Evolutionary conservation across 2,797 vertebrate species (phyloP).

Genomic region (Iguana delicatissima): DNA sequence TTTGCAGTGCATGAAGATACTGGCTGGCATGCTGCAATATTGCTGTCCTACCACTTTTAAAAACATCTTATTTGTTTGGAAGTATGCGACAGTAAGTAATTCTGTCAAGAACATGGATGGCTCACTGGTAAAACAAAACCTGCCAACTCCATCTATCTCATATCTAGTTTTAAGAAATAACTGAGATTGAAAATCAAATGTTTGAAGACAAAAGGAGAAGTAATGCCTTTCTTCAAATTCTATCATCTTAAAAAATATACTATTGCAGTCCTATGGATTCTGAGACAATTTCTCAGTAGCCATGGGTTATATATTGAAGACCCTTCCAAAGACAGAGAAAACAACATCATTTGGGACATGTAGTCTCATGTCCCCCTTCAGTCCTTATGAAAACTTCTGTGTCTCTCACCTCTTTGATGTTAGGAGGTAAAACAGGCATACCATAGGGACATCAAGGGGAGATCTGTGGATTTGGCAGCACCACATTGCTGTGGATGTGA

Average conservation of each 20-base stretch:
- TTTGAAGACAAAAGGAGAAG: constrained; percentile 33
- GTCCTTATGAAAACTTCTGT: neutral
- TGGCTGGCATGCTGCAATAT: neutral
- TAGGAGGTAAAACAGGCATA: neutral
- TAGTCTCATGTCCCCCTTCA: neutral
- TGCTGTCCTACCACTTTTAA: neutral
- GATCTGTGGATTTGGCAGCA: neutral
- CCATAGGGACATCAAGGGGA: neutral
- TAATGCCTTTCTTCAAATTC: constrained; percentile 21
- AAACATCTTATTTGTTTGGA: neutral
- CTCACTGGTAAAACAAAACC: neutral
- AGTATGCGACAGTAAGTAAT: neutral
- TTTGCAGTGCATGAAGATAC: neutral
- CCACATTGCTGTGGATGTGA: too few relatives aligned
- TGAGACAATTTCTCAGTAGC: neutral
- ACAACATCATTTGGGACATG: neutral
- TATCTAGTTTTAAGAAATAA: constrained; percentile 35
- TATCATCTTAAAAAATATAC: neutral
- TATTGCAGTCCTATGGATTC: neutral
- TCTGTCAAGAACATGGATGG: neutral
- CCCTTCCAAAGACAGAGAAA: neutral
- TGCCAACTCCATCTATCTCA: constrained; percentile 32
- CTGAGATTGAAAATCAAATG: constrained; percentile 35
- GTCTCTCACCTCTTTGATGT: neutral
- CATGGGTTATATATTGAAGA: neutral